These are phyloP conservation scores for Cassiopea xamachana DNA, from an alignment of 30 jellyfish, hydroid and myxozoan species.

Conservation along the genomic window DNA sequence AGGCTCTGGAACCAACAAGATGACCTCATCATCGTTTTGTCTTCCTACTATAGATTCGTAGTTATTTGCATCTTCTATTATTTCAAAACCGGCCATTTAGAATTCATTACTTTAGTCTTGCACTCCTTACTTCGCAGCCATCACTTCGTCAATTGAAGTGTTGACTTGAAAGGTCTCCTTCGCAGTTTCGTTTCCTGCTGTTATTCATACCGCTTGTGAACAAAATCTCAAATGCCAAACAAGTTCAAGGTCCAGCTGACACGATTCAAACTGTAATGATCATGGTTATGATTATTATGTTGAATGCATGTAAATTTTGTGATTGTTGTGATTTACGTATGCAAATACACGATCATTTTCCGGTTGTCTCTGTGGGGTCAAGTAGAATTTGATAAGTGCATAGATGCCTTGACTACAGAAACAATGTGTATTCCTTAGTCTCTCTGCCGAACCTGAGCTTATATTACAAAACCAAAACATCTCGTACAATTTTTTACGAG, in stretches of 20 bases:
- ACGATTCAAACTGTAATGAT: no score
- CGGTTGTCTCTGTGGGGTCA: no score
- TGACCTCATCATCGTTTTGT: conserved; percentile 38
- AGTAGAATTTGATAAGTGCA: no score
- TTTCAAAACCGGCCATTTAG: conserved; percentile 88
- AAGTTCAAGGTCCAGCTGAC: no score
- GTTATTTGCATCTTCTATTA: conserved; percentile 88
- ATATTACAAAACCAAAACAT: neutral
- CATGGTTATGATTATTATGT: no score
- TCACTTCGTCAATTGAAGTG: neutral
- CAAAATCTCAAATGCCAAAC: no score
- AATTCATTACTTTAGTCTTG: neutral
- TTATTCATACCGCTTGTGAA: neutral
- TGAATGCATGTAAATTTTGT: no score
- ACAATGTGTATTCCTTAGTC: no score
- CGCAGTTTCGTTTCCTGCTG: neutral
- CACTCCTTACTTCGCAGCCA: neutral
- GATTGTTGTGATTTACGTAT: no score
- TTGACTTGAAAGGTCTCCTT: neutral
- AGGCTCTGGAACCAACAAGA: conserved; percentile 73
- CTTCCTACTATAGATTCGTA: conserved; percentile 46
- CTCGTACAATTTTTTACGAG: neutral
- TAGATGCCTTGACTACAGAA: no score
- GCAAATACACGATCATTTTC: no score
- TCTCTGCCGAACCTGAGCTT: neutral